Conservation (phyloP, 1,140 invertebrate species). For the Agrypnia vestita region DNA sequence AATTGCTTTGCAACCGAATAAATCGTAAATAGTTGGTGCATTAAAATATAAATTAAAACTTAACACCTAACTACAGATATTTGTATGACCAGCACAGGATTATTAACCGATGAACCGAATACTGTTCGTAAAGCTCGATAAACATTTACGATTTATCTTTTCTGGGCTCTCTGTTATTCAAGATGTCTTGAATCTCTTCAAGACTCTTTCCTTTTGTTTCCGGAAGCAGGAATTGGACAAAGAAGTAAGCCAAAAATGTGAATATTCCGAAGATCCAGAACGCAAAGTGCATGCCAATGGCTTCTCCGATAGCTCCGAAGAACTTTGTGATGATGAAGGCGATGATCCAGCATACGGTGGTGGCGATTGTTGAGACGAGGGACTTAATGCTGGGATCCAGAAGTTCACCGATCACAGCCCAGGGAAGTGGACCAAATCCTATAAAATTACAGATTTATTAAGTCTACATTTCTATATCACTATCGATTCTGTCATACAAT, state of each 20-base stretch:
- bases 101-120: too few relatives aligned
- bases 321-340: conserved; percentile 87
- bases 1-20: too few relatives aligned
- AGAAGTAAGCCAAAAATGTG: conserved; percentile 79
- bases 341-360: conserved; percentile 85
- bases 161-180: conserved; percentile 70
- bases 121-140: too few relatives aligned
- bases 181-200: conserved; percentile 82
- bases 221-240: conserved; percentile 79
- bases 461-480: too few relatives aligned
- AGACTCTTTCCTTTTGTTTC: conserved; percentile 89
- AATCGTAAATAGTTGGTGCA: too few relatives aligned
- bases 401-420: conserved; percentile 89
- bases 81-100: too few relatives aligned
- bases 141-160: not conserved
- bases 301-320: conserved; percentile 76
- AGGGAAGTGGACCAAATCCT: conserved; percentile 88
- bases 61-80: too few relatives aligned
- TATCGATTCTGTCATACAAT: too few relatives aligned
- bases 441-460: too few relatives aligned
- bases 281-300: conserved; percentile 79
- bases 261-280: conserved; percentile 87
- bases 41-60: too few relatives aligned
- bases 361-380: conserved; percentile 82
- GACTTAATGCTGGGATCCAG: conserved; percentile 86